phyloP scores from a whole-genome alignment of 2,797 vertebrate genomes.

The Hydrolagus colliei region DNA sequence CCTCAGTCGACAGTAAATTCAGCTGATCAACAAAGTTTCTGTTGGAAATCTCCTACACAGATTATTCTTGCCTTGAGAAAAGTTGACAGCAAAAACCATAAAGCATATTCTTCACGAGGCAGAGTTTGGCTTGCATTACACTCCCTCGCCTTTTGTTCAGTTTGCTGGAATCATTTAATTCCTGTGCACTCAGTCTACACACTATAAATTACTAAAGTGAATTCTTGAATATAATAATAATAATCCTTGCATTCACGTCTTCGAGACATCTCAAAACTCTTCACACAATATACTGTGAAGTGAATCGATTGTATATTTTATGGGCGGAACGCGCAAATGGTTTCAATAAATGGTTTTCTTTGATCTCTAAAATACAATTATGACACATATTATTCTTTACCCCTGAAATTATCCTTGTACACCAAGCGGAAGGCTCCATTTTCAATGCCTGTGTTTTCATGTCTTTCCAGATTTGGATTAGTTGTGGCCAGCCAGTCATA shows the following conservation, averaged over 20 bases:
- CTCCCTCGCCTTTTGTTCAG: not conserved
- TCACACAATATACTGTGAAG: no score
- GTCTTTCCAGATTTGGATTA: not conserved
- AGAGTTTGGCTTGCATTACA: not conserved
- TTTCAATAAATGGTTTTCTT: slow-evolving; percentile 18
- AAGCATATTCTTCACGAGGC: not conserved
- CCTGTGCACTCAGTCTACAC: not conserved
- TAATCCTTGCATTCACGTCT: no score
- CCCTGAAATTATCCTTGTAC: not conserved
- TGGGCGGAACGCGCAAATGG: not conserved
- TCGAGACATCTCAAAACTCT: no score
- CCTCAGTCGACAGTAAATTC: no score
- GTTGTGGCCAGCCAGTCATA: not conserved
- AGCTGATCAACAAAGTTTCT: no score
- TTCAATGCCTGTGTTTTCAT: slow-evolving; percentile 18
- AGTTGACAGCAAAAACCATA: not conserved
- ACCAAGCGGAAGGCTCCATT: not conserved
- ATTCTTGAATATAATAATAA: not conserved
- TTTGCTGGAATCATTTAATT: slow-evolving; percentile 12
- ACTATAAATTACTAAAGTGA: not conserved
- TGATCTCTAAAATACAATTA: slow-evolving; percentile 5
- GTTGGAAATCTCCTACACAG: no score
- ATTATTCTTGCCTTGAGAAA: not conserved
- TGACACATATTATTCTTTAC: not conserved
- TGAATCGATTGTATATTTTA: no score